These are phyloP conservation scores for Spermophilus dauricus DNA, from an alignment of 2,113 vertebrate species.

Conservation along the genomic window DNA sequence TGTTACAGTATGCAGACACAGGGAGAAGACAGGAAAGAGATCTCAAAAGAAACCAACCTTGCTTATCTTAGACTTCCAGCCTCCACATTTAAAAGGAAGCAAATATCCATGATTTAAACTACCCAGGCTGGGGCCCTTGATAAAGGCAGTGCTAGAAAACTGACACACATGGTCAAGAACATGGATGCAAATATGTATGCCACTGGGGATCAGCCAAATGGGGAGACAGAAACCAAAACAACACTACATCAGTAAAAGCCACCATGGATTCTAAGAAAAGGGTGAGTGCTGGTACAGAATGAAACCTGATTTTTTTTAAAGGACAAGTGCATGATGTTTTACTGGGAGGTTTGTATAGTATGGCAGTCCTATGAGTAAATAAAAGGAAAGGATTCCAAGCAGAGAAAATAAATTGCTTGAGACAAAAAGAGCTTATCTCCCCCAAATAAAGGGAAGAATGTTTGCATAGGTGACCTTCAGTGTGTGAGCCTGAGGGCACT, in stretches of 20 bases:
- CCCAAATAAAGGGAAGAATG: neutral
- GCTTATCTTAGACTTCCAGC: neutral
- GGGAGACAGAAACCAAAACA: neutral
- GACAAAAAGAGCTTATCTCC: neutral
- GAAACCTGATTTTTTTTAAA: neutral
- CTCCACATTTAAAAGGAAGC: neutral
- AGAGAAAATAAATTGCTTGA: neutral
- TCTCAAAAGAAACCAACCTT: neutral
- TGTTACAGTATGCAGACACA: too few species aligned
- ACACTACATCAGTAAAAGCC: neutral
- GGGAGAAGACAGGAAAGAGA: neutral
- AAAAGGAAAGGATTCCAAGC: neutral
- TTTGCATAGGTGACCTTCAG: neutral
- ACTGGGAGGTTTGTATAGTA: neutral
- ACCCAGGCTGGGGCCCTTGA: neutral
- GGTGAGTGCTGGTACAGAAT: too few species aligned
- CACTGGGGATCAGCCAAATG: neutral
- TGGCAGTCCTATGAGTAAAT: neutral
- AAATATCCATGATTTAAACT: neutral
- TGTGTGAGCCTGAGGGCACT: neutral
- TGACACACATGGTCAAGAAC: neutral
- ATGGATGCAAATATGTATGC: neutral
- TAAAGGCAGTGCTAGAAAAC: neutral
- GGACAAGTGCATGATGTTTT: neutral
- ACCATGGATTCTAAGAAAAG: neutral